Conservation (phyloP, 2,113 vertebrate genomes). For the Pandion haliaetus region DNA sequence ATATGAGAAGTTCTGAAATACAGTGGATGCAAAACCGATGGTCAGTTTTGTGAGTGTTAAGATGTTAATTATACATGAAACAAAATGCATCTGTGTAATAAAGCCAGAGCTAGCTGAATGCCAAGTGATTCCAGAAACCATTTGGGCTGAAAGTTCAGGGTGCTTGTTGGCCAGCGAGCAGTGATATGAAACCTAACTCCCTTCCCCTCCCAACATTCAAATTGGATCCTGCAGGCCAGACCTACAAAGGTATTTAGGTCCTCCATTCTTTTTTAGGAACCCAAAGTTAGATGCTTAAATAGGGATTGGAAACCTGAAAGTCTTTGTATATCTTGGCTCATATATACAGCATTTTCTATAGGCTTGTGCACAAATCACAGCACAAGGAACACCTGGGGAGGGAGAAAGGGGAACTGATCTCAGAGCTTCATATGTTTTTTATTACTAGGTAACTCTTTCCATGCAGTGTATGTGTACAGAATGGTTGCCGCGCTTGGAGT, state of each 20-base stretch:
- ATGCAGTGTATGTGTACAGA: not conserved
- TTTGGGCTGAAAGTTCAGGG: not conserved
- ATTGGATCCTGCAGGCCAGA: not conserved
- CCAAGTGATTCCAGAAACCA: not conserved
- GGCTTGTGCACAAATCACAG: slow-evolving; percentile 43
- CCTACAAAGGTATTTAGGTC: not conserved
- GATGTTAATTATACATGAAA: not conserved
- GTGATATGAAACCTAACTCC: not conserved
- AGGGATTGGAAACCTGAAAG: not conserved
- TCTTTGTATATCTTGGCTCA: slow-evolving; percentile 46
- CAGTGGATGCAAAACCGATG: not conserved
- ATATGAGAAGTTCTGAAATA: not conserved
- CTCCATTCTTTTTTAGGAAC: not conserved
- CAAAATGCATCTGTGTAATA: not conserved
- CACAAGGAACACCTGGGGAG: slow-evolving; percentile 45
- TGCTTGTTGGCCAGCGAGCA: not conserved
- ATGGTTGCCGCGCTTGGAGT: not conserved
- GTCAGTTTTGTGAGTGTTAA: not conserved
- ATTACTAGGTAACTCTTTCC: slow-evolving; percentile 63
- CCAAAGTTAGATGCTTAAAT: not conserved
- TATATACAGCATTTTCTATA: slow-evolving; percentile 27
- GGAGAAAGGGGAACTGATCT: slow-evolving; percentile 42
- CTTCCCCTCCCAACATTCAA: not conserved
- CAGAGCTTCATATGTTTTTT: slow-evolving; percentile 52
- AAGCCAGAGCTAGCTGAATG: not conserved